Base-by-base conservation (phyloP, 2,888 invertebrate species). In the Phyllotreta cruciferae region DNA sequence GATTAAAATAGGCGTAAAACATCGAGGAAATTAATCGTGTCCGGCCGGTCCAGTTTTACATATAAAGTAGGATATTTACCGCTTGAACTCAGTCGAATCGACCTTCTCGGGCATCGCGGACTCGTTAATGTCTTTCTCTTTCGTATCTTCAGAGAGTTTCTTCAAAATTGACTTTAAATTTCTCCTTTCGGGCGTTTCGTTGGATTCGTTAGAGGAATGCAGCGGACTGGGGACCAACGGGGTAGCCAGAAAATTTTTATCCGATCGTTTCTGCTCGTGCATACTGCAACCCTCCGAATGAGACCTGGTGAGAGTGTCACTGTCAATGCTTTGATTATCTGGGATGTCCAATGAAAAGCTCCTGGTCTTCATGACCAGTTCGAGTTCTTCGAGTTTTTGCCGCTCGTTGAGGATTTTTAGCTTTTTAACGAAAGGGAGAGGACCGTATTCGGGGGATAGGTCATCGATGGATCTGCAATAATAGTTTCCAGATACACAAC, bases 371-470 rank as follows among this genome's bases (percentile, higher is more conserved):
- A 92, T 88, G 8, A 88, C 91, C 70, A 86, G 88, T 78, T 93
- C 92, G 49, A 94, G 82, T 77, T 92, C 92, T 37, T 91, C 92
- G 66, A 94, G 80, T 81, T 93, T 94, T 78, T 93, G 93, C 7
- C 93, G 85, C 81, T 94, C 94, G 79, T 94, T 94, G 50, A 94
- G 83, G 71, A 94, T 94, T 83, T 94, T 93, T 53, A 94, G 82
- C 74, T 93, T 93, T 80, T 94, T 94, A 0, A 94, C 93, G 77
- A 94, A 94, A 0, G 94, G 93, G 63, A 94, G 80, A 9, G 92
- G 91, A 55, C 91, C 90, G 74, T 93, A 94, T 78, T 94, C 94
- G 0, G 94, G 94, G 6, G 93, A 93, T 38, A 94, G 81, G 78
- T 94, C 94, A 74, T 92, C 92, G 55, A 93, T 90, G n/a, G 93